Conservation (phyloP, 1,140 invertebrate genomes). For the Lordiphosa collinella region DNA sequence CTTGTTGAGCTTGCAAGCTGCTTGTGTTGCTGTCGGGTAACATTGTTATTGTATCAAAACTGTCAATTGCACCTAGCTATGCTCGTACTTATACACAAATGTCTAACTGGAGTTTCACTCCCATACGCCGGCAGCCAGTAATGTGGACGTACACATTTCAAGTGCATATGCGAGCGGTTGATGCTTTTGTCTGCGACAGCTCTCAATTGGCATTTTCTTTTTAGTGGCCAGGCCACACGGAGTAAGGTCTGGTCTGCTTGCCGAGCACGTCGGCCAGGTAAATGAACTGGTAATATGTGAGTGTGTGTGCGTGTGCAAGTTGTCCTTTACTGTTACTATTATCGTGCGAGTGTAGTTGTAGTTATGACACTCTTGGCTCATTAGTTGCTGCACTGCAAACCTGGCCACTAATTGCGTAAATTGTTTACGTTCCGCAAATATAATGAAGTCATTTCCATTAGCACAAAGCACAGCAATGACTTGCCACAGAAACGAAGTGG, state of each 20-base stretch:
- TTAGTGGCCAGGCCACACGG: constrained; percentile 31
- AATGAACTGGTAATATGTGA: constrained; percentile 59
- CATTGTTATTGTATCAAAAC: too few species aligned
- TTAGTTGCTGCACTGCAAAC: constrained; percentile 61
- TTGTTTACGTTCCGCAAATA: constrained; percentile 75
- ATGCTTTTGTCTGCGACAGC: constrained; percentile 12
- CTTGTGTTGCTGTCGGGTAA: too few species aligned
- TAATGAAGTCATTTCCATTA: constrained; percentile 77
- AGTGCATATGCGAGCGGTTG: constrained; percentile 33
- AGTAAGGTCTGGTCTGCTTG: constrained; percentile 19
- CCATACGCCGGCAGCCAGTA: neutral
- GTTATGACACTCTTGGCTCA: constrained; percentile 72
- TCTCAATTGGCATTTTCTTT: constrained; percentile 60
- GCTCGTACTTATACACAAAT: too few species aligned
- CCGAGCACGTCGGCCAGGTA: constrained; percentile 58
- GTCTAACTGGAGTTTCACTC: too few species aligned
- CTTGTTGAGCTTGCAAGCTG: too few species aligned
- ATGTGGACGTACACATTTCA: constrained; percentile 8
- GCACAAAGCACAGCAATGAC: constrained; percentile 59
- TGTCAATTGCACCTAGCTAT: constrained; percentile 22
- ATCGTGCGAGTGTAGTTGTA: constrained; percentile 42
- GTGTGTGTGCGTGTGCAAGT: constrained; percentile 8
- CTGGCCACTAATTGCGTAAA: constrained; percentile 71
- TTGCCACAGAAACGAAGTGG: constrained; percentile 36
- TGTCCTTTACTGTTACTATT: constrained; percentile 52